Evolutionary conservation across 2,113 vertebrate genomes (phyloP).

Genomic region (Eurypyga helias): DNA sequence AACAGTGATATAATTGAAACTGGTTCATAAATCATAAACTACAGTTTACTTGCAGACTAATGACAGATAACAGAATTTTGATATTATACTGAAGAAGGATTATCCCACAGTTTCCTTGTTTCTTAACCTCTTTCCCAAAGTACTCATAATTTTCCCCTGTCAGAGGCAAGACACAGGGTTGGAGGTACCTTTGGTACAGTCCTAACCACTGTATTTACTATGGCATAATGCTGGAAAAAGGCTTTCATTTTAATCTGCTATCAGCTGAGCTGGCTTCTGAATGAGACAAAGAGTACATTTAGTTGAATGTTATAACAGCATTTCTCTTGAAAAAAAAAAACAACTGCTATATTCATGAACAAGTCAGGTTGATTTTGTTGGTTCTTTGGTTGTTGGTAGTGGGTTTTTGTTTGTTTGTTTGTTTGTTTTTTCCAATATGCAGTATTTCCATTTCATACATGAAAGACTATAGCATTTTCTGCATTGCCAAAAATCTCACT

Average conservation of each 20-base stretch:
- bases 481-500: background rate
- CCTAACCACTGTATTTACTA: background rate
- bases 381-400: background rate
- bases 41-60: background rate
- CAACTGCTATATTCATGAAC: background rate
- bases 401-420: too few species aligned
- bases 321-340: background rate
- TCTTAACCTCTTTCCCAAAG: background rate
- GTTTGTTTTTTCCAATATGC: background rate
- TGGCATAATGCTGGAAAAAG: background rate
- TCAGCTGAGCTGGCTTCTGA: background rate
- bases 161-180: background rate
- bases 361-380: background rate
- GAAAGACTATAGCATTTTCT: background rate
- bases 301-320: background rate
- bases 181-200: background rate
- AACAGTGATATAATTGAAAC: background rate
- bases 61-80: background rate
- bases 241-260: background rate
- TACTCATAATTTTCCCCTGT: background rate
- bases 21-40: background rate
- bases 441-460: background rate
- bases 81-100: background rate
- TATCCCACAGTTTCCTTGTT: background rate
- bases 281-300: background rate